Conservation (phyloP, 2,888 invertebrate genomes). For the Antheraea assamensis region DNA sequence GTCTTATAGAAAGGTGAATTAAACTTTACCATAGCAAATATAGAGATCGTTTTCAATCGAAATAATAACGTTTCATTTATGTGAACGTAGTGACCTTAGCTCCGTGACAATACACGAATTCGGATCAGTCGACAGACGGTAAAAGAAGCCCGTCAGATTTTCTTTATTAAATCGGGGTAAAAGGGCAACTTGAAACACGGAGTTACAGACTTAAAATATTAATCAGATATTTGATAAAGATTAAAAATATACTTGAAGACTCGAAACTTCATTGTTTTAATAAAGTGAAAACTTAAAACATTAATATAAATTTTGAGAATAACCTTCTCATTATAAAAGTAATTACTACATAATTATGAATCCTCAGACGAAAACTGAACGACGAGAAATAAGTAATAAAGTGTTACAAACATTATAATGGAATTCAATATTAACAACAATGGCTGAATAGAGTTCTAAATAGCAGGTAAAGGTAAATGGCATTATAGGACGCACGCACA, state of each 20-base stretch:
- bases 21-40: conserved; percentile 28
- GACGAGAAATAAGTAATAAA: too few relatives aligned
- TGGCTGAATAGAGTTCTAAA: too few relatives aligned
- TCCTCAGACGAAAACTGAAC: not conserved
- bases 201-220: conserved; percentile 40
- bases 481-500: too few relatives aligned
- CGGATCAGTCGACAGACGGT: conserved; percentile 40
- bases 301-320: not conserved
- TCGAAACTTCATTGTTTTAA: not conserved
- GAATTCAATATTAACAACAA: too few relatives aligned
- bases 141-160: conserved; percentile 36
- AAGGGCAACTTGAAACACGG: conserved; percentile 33
- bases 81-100: conserved; percentile 32
- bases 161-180: conserved; percentile 44
- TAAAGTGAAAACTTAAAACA: not conserved
- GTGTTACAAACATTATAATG: too few relatives aligned
- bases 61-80: conserved; percentile 34
- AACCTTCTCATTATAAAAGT: not conserved
- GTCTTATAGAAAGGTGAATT: conserved; percentile 28
- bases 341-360: not conserved
- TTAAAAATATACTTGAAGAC: conserved; percentile 17
- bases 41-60: conserved; percentile 29
- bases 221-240: conserved; percentile 30
- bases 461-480: too few relatives aligned
- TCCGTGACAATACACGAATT: conserved; percentile 48